Evolutionary conservation across 2,888 invertebrate genomes (phyloP), one percentile per base, ranked within the genome.

Genomic region (Euzetes globulus): DNA sequence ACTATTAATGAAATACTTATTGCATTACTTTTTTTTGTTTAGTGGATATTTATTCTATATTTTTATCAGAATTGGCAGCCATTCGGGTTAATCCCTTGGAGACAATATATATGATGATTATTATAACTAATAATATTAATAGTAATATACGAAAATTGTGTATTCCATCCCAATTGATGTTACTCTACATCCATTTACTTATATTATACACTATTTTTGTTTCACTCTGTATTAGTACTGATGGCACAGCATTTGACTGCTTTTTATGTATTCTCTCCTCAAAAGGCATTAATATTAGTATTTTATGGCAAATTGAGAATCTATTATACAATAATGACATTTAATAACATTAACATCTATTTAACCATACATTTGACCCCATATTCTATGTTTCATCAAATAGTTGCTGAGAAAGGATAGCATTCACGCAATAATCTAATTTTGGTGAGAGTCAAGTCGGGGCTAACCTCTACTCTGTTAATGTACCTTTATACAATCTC

Each of bases 331-430:
- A 5, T 17, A 63, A 63, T 63, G 15, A 29, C 33, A 17, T 68
- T 68, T 68, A 68, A 68, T 41, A 68, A 37, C 22, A 41, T 68
- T 41, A 68, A 37, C 68, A 65, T 65, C 63, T 65, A 22, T 60
- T 60, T 60, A 60, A 27, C 60, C 60, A 60, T 60, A 60, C 63
- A 65, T 65, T 65, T 65, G 33, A 65, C 63, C 63, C 15, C 63
- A 65, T 33, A n/a, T 33, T 65, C n/a, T 5, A 27, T 60, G 60
- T 22, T 25, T 27, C 25, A 52, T 52, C n/a, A 52, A 19, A 19
- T 52, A 27, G 11, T 19, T 19, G 6, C 7, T 19, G 9, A n/a
- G 19, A 50, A 19, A 50, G 19, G 5, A 50, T 19, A 19, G 5
- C 13, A 19, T 19, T 19, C 50, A 50, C 50, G 50, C 50, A 50